Conservation (phyloP, 1,140 invertebrate species). For the Zaprionus vittiger region DNA sequence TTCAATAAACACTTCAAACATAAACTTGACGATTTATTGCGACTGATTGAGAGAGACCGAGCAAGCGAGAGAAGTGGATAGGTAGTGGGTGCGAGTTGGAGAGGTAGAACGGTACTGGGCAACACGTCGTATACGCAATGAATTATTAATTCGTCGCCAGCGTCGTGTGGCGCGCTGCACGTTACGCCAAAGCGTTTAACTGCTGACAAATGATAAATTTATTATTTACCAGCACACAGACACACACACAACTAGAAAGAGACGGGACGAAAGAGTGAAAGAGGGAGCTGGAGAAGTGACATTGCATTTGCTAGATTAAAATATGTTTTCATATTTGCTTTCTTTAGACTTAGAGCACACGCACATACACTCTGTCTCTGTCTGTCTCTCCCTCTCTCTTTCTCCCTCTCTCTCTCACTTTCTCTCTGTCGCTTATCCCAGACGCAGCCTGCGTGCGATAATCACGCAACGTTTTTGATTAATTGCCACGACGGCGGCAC, state of each 20-base stretch:
- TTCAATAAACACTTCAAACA: slow-evolving; percentile 83
- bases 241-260: slow-evolving; percentile 8
- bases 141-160: slow-evolving; percentile 80
- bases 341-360: slow-evolving; percentile 50
- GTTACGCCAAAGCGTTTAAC: slow-evolving; percentile 71
- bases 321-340: slow-evolving; percentile 82
- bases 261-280: background rate
- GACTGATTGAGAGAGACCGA: slow-evolving; percentile 29
- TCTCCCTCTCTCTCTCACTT: slow-evolving; percentile 9
- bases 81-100: too few relatives aligned
- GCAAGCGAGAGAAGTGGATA: background rate
- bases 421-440: slow-evolving; percentile 34
- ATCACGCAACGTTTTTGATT: slow-evolving; percentile 76
- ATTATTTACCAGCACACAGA: slow-evolving; percentile 72
- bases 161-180: slow-evolving; percentile 45
- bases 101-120: slow-evolving; percentile 40
- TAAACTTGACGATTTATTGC: slow-evolving; percentile 81
- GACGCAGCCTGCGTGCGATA: slow-evolving; percentile 52
- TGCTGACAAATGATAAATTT: slow-evolving; percentile 83
- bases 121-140: slow-evolving; percentile 79
- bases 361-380: slow-evolving; percentile 13
- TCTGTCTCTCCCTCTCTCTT: slow-evolving; percentile 6
- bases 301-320: slow-evolving; percentile 79
- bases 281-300: slow-evolving; percentile 20
- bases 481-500: slow-evolving; percentile 63